Percentiles rank a stretch among this genome's conserved stretches.
Evolutionary conservation across 2,797 vertebrate genomes (phyloP).

Genomic region (Mormyrops boulengeri): DNA sequence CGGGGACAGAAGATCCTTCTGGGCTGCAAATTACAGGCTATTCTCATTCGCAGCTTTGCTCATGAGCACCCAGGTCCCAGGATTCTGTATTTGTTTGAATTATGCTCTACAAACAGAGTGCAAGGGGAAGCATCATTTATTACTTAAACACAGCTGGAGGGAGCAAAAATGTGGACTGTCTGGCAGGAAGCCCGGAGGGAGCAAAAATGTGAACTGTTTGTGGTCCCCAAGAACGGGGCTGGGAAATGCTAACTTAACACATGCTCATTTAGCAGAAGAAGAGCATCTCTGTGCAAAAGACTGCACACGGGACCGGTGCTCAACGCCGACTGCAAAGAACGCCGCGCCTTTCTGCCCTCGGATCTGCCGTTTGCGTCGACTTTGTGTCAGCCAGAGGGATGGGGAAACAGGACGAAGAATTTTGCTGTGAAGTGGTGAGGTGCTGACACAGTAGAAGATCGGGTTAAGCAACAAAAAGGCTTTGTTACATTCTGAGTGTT

Average conservation of each 20-base stretch:
- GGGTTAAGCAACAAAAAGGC: neutral
- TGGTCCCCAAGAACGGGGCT: neutral
- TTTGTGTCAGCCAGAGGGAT: neutral
- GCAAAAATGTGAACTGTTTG: neutral
- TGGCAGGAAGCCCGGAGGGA: neutral
- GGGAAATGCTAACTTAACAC: neutral
- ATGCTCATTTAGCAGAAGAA: neutral
- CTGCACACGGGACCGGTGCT: neutral
- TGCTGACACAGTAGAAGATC: neutral
- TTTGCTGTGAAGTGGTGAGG: neutral
- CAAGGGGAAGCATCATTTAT: neutral
- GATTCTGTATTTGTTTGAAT: neutral
- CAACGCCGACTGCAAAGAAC: neutral
- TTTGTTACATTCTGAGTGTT: slow-evolving; percentile 14
- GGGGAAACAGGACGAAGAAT: neutral
- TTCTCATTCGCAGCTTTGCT: neutral
- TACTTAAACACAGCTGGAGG: neutral
- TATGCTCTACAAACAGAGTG: neutral
- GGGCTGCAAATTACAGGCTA: neutral
- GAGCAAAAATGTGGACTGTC: neutral
- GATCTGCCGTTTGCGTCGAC: neutral
- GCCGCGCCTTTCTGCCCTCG: neutral
- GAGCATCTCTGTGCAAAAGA: neutral
- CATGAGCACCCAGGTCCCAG: neutral
- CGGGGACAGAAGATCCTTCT: neutral